These are phyloP conservation scores for Amiota mariae DNA, from an alignment of 2,888 invertebrate genomes.

Conservation along the genomic window DNA sequence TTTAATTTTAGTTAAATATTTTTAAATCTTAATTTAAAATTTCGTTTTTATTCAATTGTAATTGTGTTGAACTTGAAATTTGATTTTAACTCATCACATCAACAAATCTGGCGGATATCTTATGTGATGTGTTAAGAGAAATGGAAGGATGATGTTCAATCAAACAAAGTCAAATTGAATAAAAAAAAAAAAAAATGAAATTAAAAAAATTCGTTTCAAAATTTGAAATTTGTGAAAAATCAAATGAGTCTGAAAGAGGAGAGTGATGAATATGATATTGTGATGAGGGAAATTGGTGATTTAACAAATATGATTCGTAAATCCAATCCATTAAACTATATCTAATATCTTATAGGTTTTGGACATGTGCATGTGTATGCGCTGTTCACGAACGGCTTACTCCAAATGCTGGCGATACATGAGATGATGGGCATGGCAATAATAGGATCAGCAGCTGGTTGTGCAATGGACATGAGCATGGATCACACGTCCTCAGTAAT, in stretches of 20 bases:
- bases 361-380: constrained; percentile 49
- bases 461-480: constrained; percentile 51
- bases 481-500: constrained; percentile 41
- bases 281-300: constrained; percentile 25
- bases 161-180: not conserved
- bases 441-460: constrained; percentile 48
- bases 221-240: not conserved
- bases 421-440: constrained; percentile 60
- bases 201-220: not conserved
- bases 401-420: constrained; percentile 53
- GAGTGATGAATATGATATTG: constrained; percentile 10
- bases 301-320: not conserved
- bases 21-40: no score
- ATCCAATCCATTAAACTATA: not conserved
- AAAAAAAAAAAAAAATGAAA: not conserved
- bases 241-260: not conserved
- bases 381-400: constrained; percentile 50
- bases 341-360: constrained; percentile 52
- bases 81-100: not conserved
- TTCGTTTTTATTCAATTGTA: no score
- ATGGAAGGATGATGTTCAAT: not conserved
- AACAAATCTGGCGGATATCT: not conserved
- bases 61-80: not conserved
- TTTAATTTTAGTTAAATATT: constrained; percentile 44
- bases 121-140: not conserved